Base-by-base conservation (phyloP, 2,797 vertebrate genomes). In the Aulostomus chinensis region DNA sequence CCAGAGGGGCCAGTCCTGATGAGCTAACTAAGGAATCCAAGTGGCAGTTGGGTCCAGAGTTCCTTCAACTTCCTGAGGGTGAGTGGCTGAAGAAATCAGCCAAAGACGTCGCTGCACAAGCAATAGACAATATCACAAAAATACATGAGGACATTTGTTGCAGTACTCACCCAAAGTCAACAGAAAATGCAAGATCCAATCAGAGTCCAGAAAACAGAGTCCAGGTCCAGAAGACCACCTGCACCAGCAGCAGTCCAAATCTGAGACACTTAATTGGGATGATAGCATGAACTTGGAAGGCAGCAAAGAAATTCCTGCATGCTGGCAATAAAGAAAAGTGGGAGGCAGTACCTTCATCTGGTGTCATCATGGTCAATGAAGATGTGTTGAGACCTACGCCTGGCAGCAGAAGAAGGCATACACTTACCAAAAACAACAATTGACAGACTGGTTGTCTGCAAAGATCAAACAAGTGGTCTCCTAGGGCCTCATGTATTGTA, bases 41-140 rank as follows among this genome's bases (percentile, higher is more conserved):
- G 2, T 60, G 57, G 64, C 43, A 67, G 7, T n/a, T n/a, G n/a
- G n/a, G n/a, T n/a, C n/a, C n/a, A n/a, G 21, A 20, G 41, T 45
- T 45, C n/a, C 7, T 21, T 1, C 7, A 10, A 1, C 10, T 31
- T 2, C 28, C 41, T 1, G 28, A 31, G 7, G 5, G 10, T 14
- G 18, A 45, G n/a, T 45, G 41, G 28, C 35, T 12, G 9, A 10
- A 13, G 8, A 40, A 53, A 9, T 51, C 35, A 3, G 35, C 35
- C 0, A 51, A 39, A 9, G 35, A 51, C 4, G 46, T 49, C 12
- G 31, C 46, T 17, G 22, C 9, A 4, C 10, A n/a, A 20, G 48
- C 48, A 11, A 50, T 16, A 30, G 28, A 30, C n/a, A n/a, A n/a
- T n/a, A n/a, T n/a, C n/a, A n/a, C n/a, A n/a, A n/a, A n/a, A n/a